Percentiles rank a stretch among this genome's conserved stretches.
Evolutionary conservation across 2,797 vertebrate species (phyloP).

Genomic region (Macropus fuliginosus): DNA sequence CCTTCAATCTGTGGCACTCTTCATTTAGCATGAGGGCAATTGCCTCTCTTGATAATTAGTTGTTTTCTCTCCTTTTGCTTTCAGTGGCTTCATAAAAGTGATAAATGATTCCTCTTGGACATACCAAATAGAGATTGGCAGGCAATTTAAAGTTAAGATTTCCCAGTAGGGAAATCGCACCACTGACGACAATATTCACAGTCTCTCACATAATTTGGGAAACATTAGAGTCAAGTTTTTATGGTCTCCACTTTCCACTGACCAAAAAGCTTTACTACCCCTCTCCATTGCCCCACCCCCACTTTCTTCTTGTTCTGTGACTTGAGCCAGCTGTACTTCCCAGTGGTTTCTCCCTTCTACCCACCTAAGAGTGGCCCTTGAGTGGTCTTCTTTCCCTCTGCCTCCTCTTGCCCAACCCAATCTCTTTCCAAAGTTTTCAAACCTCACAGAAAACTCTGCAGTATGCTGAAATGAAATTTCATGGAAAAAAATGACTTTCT

Average conservation of each 20-base stretch:
- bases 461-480: conserved; percentile 11
- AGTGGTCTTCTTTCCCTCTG: background rate
- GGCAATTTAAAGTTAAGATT: conserved; percentile 70
- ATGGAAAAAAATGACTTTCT: conserved; percentile 40
- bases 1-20: conserved; percentile 57
- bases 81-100: conserved; percentile 80
- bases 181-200: conserved; percentile 59
- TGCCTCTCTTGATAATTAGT: conserved; percentile 74
- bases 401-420: accelerated
- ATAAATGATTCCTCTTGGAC: conserved; percentile 77
- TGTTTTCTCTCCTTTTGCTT: conserved; percentile 75
- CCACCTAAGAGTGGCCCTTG: background rate
- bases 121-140: conserved; percentile 64
- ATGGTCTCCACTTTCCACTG: background rate
- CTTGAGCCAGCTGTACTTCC: background rate
- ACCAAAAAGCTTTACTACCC: conserved; percentile 20
- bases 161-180: conserved; percentile 63
- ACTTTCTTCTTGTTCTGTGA: background rate
- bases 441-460: background rate
- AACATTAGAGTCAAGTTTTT: conserved; percentile 60
- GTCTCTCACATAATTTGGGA: conserved; percentile 20
- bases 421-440: background rate
- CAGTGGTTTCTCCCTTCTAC: background rate
- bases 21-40: conserved; percentile 71
- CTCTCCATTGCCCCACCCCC: background rate